Evolutionary conservation across 2,888 invertebrate genomes (phyloP).

Genomic region (Athripsodes cinereus): DNA sequence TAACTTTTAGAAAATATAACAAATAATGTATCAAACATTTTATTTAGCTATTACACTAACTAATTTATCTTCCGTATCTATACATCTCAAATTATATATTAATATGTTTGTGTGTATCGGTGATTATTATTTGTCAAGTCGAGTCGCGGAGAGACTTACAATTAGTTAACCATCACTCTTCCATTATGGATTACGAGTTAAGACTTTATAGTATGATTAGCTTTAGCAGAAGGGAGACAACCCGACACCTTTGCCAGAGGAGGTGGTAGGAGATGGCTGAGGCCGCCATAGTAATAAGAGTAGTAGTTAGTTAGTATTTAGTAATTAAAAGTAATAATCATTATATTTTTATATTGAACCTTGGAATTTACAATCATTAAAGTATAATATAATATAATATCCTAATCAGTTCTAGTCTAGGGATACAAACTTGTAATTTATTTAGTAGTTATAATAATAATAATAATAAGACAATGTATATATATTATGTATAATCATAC

Average conservation of each 20-base stretch:
- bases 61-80: no score
- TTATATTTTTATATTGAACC: background rate
- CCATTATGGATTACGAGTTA: constrained; percentile 7
- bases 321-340: constrained; percentile 16
- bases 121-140: background rate
- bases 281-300: no score
- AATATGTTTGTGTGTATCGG: background rate
- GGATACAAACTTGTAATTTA: constrained; percentile 28
- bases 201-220: background rate
- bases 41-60: background rate
- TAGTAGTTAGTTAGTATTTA: constrained; percentile 23
- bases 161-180: constrained; percentile 24
- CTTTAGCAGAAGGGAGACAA: constrained; percentile 9
- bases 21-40: background rate
- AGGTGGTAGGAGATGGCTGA: no score
- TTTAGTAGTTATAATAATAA: no score
- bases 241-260: no score
- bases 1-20: background rate
- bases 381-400: constrained; percentile 24
- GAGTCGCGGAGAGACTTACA: constrained; percentile 20
- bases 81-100: background rate
- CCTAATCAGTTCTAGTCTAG: constrained; percentile 29
- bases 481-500: background rate
- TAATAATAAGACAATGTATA: no score
- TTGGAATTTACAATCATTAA: constrained; percentile 27